Evolutionary conservation across 2,797 vertebrate genomes (phyloP).

Genomic region (Euthynnus affinis): DNA sequence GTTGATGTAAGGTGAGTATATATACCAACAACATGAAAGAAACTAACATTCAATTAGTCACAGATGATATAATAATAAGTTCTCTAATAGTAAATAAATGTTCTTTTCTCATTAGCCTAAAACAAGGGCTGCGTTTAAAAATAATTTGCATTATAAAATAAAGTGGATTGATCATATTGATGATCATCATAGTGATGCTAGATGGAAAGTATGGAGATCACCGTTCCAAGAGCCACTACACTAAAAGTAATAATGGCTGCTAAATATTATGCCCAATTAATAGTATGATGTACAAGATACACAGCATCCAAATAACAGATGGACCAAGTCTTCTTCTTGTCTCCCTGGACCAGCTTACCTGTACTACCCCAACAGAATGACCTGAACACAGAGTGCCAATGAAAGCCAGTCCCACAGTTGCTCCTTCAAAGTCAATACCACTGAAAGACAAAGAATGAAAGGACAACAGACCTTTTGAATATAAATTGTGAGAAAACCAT

Average conservation of each 20-base stretch:
- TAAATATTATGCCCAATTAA: neutral
- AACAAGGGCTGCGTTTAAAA: too few species aligned
- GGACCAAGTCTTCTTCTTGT: neutral
- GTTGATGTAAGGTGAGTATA: too few species aligned
- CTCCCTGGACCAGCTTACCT: conserved; percentile 81
- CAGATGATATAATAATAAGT: too few species aligned
- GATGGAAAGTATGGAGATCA: neutral
- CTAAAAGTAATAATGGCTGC: neutral
- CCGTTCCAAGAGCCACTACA: neutral
- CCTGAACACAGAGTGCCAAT: conserved; percentile 89
- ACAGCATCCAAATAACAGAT: neutral
- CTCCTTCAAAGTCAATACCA: conserved; percentile 88
- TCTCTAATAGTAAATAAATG: too few species aligned
- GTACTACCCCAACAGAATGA: conserved; percentile 90
- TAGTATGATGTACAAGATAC: neutral
- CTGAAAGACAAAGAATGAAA: conserved; percentile 77
- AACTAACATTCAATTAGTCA: too few species aligned
- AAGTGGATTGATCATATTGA: too few species aligned
- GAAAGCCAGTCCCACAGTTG: conserved; percentile 92
- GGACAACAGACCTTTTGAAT: too few species aligned
- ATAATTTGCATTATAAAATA: too few species aligned
- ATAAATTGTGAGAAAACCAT: too few species aligned
- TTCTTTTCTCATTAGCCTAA: too few species aligned
- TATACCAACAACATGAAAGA: too few species aligned
- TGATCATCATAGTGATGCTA: neutral